phyloP scores from a whole-genome alignment of 2,888 invertebrate species.

The Ommatoiulus sabulosus region DNA sequence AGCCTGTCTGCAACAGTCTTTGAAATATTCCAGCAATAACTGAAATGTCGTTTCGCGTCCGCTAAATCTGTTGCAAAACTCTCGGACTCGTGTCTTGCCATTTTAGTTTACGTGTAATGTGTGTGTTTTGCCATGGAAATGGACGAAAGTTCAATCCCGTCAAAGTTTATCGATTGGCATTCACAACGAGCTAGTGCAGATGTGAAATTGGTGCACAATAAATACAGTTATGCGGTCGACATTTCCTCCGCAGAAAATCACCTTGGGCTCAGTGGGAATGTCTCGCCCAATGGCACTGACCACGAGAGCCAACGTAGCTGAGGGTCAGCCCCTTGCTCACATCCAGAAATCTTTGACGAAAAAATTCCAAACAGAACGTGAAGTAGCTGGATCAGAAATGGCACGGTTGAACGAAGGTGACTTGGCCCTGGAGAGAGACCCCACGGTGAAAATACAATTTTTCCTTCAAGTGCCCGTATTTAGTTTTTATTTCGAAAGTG shows the following conservation, averaged over 20 bases:
- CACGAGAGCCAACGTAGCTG: background rate
- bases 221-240: conserved; percentile 32
- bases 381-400: background rate
- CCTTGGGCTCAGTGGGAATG: conserved; percentile 26
- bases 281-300: conserved; percentile 25
- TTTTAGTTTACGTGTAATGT: conserved; percentile 22
- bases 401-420: background rate
- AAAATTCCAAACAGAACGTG: background rate
- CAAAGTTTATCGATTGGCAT: conserved; percentile 41
- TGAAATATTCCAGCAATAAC: conserved; percentile 41
- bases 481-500: background rate
- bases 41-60: conserved; percentile 39
- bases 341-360: background rate
- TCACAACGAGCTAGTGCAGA: conserved; percentile 22
- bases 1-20: conserved; percentile 26
- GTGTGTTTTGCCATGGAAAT: conserved; percentile 37
- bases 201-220: conserved; percentile 48
- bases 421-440: background rate
- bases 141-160: conserved; percentile 45
- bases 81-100: conserved; percentile 43
- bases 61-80: conserved; percentile 41
- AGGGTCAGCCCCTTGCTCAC: background rate
- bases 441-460: background rate
- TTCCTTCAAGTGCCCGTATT: background rate
- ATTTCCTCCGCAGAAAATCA: background rate